These are phyloP conservation scores for Archips crataeganus DNA, from an alignment of 2,888 invertebrate genomes.

Conservation along the genomic window DNA sequence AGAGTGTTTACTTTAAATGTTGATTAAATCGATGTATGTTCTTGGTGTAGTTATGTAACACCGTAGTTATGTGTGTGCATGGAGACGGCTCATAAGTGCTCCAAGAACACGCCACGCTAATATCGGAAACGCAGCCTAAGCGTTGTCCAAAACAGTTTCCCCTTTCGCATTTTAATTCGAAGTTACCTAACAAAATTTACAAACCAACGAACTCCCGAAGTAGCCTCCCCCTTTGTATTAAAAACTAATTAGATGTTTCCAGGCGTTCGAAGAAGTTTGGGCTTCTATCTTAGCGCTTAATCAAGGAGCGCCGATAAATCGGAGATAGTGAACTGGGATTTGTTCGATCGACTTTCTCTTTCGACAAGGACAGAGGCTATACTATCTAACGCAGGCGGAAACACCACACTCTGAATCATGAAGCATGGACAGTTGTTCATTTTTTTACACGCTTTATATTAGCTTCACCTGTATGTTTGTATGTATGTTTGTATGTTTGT, in stretches of 20 bases:
- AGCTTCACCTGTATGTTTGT: too few relatives aligned
- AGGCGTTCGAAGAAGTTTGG: neutral
- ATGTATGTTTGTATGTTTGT: too few relatives aligned
- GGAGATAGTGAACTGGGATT: neutral
- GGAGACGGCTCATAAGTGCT: too few relatives aligned
- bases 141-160: neutral
- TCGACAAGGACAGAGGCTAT: neutral
- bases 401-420: too few relatives aligned
- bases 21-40: too few relatives aligned
- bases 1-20: too few relatives aligned
- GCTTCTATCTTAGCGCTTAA: slow-evolving; percentile 1
- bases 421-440: too few relatives aligned
- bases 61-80: too few relatives aligned
- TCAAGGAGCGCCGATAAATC: neutral
- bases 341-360: neutral
- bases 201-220: slow-evolving; percentile 10
- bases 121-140: neutral
- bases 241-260: slow-evolving; percentile 23
- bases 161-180: slow-evolving; percentile 6
- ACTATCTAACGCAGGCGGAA: too few relatives aligned
- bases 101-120: too few relatives aligned
- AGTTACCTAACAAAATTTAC: slow-evolving; percentile 14
- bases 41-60: too few relatives aligned
- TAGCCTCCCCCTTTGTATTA: slow-evolving; percentile 3
- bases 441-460: too few relatives aligned